A percentile compares a stretch with the other conserved stretches of the same genome.
Evolutionary conservation across 2,113 vertebrate genomes (phyloP).

Genomic region (Eulacestoma nigropectus): DNA sequence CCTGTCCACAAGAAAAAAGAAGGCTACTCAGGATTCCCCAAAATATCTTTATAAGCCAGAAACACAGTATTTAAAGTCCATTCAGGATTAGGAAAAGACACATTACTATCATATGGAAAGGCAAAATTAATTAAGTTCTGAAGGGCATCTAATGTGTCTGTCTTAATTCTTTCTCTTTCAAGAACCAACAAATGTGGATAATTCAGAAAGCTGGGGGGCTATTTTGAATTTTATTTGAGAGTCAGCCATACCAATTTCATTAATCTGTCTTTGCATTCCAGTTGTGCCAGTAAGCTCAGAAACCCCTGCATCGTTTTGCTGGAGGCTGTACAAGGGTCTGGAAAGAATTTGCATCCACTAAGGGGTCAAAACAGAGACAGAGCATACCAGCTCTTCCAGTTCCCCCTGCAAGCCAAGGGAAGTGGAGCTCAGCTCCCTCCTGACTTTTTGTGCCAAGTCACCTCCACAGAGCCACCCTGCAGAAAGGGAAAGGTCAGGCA

Average conservation of each 20-base stretch:
- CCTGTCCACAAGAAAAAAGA: background rate
- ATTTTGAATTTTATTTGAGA: background rate
- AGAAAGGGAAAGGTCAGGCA: background rate
- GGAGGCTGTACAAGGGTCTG: background rate
- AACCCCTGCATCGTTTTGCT: background rate
- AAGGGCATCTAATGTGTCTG: background rate
- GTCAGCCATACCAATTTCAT: background rate
- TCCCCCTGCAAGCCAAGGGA: background rate
- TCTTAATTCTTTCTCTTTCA: background rate
- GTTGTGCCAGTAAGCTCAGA: background rate
- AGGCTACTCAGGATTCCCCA: background rate
- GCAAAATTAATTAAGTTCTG: background rate
- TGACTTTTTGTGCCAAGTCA: background rate
- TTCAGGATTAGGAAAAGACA: background rate
- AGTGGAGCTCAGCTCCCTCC: background rate
- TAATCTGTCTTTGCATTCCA: background rate
- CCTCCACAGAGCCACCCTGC: background rate
- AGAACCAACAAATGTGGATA: background rate
- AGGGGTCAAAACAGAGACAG: background rate
- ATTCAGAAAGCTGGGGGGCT: background rate
- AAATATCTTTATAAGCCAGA: background rate
- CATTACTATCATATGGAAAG: background rate
- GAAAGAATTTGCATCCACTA: background rate
- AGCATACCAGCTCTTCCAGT: background rate
- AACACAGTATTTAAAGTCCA: background rate